Base-by-base conservation (phyloP, 2,888 invertebrate genomes). In the Apodemia hepburni region DNA sequence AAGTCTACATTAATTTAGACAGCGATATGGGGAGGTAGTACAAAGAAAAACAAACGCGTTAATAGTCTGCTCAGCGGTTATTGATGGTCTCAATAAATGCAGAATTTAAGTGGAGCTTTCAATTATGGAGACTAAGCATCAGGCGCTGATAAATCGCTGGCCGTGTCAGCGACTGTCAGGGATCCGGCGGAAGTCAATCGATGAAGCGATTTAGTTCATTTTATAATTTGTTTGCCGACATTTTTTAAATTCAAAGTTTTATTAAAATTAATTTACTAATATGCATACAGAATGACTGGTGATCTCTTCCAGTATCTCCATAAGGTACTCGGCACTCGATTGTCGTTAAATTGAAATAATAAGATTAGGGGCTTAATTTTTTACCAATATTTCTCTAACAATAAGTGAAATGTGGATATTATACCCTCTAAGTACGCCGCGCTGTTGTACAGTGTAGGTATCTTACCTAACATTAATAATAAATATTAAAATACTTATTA, bases 121-220 rank as follows among this genome's bases (percentile, higher is more conserved):
- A 83, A 84, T 85, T 84, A 84, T 74, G 69, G 73, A 77, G 77
- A 78, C 77, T 78, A 75, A 79, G 75, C 80, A 78, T 60, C 42
- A 60, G 27, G 72, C 75, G 61, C 69, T 69, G 67, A 70, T 71
- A 68, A 71, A 73, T 69, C 67, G 68, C 66, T 67, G 65, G 58
- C 49, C 59, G 61, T 57, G 54, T 47, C 45, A 60, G 60, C 60
- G 60, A 47, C 47, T 60, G 60, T 29, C 45, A 60, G 60, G 27
- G 29, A 38, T 38, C n/a, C n/a, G 54, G 29, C 8, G 15, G 15
- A 57, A 57, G 22, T 57, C 27, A 29, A 12, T 6, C 15, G 54
- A 29, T 29, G 54, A 7, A 57, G 54, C 54, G 54, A 12, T 54
- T 11, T 11, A 54, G 45, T 6, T 45, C n/a, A n/a, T n/a, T n/a